Evolutionary conservation across 2,888 invertebrate species (phyloP).

Genomic region (Pachycephus smyrnensis): DNA sequence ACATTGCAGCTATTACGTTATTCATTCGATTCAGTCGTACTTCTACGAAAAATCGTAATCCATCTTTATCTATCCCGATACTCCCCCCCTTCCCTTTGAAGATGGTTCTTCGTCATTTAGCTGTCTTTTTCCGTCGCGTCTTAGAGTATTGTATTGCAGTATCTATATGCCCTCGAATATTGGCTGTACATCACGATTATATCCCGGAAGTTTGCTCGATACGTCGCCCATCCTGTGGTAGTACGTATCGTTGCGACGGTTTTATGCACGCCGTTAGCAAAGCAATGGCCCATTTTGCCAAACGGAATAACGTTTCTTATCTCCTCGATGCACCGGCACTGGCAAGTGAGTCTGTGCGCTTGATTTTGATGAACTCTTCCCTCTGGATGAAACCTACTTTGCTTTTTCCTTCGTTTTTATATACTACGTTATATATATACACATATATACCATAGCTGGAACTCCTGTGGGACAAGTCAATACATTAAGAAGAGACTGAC

Average conservation of each 20-base stretch:
- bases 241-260: slow-evolving; percentile 46
- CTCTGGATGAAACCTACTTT: background rate
- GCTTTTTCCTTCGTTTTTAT: background rate
- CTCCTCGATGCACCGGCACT: slow-evolving; percentile 35
- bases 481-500: no score
- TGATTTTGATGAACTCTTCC: background rate
- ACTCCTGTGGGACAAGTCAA: background rate
- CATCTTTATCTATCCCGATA: background rate
- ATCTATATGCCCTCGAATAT: slow-evolving; percentile 48
- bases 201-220: slow-evolving; percentile 48
- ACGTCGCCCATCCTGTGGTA: slow-evolving; percentile 39
- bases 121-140: slow-evolving; percentile 29
- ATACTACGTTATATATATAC: no score
- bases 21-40: background rate
- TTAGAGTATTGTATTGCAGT: slow-evolving; percentile 39
- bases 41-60: background rate
- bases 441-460: background rate
- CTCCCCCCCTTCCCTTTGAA: background rate
- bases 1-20: no score
- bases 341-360: background rate
- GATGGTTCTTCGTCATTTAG: background rate
- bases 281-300: slow-evolving; percentile 50
- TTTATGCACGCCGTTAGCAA: slow-evolving; percentile 53
- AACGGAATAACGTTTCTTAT: slow-evolving; percentile 46
- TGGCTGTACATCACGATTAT: slow-evolving; percentile 59